Evolutionary conservation across 2,888 invertebrate species (phyloP), one percentile per base, ranked within the genome.

Genomic region (Nasonovia ribisnigri): DNA sequence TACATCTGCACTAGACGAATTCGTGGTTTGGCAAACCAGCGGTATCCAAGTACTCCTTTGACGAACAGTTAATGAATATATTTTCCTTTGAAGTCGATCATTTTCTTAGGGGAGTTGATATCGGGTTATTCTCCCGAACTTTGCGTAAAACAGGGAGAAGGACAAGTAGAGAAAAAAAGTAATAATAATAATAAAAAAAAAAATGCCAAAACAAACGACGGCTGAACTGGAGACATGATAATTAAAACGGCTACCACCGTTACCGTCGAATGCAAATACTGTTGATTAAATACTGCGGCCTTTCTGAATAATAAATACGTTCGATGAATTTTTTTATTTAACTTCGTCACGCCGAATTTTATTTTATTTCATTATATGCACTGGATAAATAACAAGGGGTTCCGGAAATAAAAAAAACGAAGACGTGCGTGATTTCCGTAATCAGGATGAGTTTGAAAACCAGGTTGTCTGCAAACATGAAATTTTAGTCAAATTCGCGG

Each of bases 231-330:
- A 84, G 57, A 57, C 86, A 43, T 29, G 84, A 93, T 93, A 89
- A 93, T 93, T 93, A 89, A 93, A 92, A 93, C 67, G 8, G 60
- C 60, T 43, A 36, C 46, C 57, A 8, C 29, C 48, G 88, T 77
- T 77, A 77, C 42, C 84, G 88, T 67, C 84, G 43, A 89, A 89
- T 89, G 92, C 77, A 77, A 89, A 92, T 84, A 92, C 43, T 24
- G 89, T 93, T 93, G 92, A 93, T 93, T 89, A 93, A 93, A 93
- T 93, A 89, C 84, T 84, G 60, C 36, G 48, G 48, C 92, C 29
- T 67, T 42, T 26, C 54, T 42, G 89, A 84, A 93, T 93, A 89
- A 92, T 92, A 77, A 90, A 84, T 77, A 90, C 89, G 92, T 93
- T 89, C 84, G 89, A 93, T 89, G 89, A 54, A 89, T 93, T 93